phyloP scores from a whole-genome alignment of 1,140 invertebrate genomes.

The Apocrypta bakeri region DNA sequence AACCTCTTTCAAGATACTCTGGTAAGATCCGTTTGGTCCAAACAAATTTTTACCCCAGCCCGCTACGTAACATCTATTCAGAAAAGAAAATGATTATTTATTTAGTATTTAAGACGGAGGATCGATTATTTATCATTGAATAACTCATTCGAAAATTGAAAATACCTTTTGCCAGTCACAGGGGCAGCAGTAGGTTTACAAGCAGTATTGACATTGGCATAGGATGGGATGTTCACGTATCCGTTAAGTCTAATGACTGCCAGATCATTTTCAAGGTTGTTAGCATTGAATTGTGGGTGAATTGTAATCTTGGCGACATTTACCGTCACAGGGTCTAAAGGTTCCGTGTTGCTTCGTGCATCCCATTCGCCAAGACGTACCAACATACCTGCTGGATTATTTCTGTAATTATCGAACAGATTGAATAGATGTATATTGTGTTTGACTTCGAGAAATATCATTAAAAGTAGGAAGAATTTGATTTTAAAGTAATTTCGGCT shows the following conservation, averaged over 20 bases:
- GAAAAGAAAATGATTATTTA: slow-evolving; percentile 2
- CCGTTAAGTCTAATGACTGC: slow-evolving; percentile 79
- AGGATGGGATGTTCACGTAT: slow-evolving; percentile 76
- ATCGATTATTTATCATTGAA: too few relatives aligned
- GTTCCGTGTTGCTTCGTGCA: slow-evolving; percentile 76
- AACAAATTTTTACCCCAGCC: slow-evolving; percentile 90
- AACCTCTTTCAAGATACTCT: slow-evolving; percentile 81
- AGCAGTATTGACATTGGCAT: slow-evolving; percentile 82
- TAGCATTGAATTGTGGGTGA: slow-evolving; percentile 80
- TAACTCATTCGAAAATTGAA: not conserved
- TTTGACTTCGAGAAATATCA: too few relatives aligned
- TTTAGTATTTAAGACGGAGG: too few relatives aligned
- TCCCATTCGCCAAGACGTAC: slow-evolving; percentile 83
- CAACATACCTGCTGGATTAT: slow-evolving; percentile 57
- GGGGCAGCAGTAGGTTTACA: slow-evolving; percentile 78
- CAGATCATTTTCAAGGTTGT: slow-evolving; percentile 82
- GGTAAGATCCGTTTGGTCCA: slow-evolving; percentile 78
- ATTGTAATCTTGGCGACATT: slow-evolving; percentile 75
- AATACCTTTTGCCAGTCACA: slow-evolving; percentile 76
- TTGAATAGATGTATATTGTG: too few relatives aligned
- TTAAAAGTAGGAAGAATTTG: too few relatives aligned
- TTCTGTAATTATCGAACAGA: too few relatives aligned
- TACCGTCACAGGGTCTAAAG: slow-evolving; percentile 78
- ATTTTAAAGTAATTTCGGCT: too few relatives aligned
- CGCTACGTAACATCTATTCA: slow-evolving; percentile 80